phyloP scores from a whole-genome alignment of 2,113 vertebrate species.

The Mustela lutreola region DNA sequence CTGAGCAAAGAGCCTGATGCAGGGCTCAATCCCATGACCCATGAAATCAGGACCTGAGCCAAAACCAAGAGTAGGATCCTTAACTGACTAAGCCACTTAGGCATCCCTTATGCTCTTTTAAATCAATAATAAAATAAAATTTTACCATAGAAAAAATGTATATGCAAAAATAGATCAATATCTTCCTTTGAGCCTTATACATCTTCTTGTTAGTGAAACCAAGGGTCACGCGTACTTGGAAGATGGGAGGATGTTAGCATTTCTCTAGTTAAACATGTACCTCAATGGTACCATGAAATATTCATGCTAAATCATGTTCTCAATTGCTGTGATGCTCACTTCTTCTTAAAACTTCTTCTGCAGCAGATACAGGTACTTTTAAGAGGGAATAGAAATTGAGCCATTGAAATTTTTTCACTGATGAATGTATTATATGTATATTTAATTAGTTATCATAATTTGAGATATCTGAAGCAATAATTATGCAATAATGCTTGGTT shows the following conservation, averaged over 20 bases:
- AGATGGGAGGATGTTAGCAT: background rate
- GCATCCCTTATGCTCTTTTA: background rate
- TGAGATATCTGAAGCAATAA: conserved; percentile 72
- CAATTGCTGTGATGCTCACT: background rate
- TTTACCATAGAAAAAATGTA: background rate
- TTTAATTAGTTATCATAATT: conserved; percentile 80
- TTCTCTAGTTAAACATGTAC: conserved; percentile 5
- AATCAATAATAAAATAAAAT: conserved; percentile 41
- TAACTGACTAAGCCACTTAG: background rate
- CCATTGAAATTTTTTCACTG: conserved; percentile 38
- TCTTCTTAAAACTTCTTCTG: conserved; percentile 50
- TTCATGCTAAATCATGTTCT: conserved; percentile 41
- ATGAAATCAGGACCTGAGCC: background rate
- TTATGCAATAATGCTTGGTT: conserved; percentile 79
- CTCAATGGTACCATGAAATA: conserved; percentile 22
- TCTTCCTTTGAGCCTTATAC: background rate
- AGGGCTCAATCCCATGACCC: background rate
- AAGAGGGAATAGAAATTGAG: conserved; percentile 31
- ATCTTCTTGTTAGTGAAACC: conserved; percentile 22
- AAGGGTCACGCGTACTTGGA: background rate
- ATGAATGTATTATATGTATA: conserved; percentile 72
- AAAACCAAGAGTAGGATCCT: background rate
- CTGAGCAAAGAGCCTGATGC: background rate
- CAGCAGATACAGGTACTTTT: background rate
- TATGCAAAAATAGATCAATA: background rate